Conservation (phyloP, 2,113 vertebrate genomes). For the Balaeniceps rex region DNA sequence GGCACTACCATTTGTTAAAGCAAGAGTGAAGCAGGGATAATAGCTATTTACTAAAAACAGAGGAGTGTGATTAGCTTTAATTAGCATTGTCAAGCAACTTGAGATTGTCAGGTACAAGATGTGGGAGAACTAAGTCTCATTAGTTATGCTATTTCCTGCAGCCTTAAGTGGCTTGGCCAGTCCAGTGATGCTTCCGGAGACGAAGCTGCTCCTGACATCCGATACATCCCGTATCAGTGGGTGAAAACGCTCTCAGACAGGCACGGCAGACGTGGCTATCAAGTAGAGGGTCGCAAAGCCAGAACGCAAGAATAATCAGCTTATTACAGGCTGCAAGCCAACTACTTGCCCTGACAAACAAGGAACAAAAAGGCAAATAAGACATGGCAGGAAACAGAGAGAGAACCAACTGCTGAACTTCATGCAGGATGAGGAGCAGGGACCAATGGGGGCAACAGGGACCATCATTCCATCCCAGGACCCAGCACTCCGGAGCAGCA, state of each 20-base stretch:
- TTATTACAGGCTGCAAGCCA: neutral
- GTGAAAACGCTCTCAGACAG: neutral
- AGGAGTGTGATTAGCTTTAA: slow-evolving; percentile 44
- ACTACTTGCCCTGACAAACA: neutral
- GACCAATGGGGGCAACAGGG: neutral
- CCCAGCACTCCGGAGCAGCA: neutral
- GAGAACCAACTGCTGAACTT: rapidly evolving
- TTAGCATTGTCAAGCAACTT: slow-evolving; percentile 51
- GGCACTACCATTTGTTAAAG: slow-evolving; percentile 39
- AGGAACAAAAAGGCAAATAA: neutral
- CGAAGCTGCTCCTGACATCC: neutral
- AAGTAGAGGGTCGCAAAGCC: neutral
- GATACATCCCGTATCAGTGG: neutral
- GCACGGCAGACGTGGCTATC: neutral
- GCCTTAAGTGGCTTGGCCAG: slow-evolving; percentile 38
- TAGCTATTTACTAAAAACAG: slow-evolving; percentile 67
- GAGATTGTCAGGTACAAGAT: slow-evolving; percentile 58
- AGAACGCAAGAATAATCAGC: neutral
- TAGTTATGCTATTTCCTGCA: slow-evolving; percentile 62
- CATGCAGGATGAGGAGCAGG: neutral
- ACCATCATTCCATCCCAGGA: neutral
- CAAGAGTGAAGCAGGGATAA: slow-evolving; percentile 62
- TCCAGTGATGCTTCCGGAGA: neutral
- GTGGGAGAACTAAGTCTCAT: slow-evolving; percentile 51
- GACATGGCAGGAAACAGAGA: neutral